Percentiles rank a stretch among this genome's conserved stretches.
Conservation (phyloP, 2,113 vertebrate species). For the Fregetta grallaria region DNA sequence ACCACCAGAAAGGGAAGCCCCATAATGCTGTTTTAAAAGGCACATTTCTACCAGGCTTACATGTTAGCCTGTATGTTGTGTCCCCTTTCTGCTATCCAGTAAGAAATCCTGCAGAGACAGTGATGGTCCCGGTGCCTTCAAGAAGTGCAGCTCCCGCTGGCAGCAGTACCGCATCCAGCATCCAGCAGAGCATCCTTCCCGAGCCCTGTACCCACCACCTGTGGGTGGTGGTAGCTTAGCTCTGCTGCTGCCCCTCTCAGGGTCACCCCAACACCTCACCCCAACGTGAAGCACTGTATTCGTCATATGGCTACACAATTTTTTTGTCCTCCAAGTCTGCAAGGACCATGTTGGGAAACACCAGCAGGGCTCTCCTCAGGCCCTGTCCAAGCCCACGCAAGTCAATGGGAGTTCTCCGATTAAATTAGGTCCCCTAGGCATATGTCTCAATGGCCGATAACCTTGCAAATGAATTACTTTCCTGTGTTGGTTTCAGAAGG, state of each 20-base stretch:
- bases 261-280: not conserved
- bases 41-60: not conserved
- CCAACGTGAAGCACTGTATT: not conserved
- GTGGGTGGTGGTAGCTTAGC: not conserved
- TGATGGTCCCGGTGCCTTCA: not conserved
- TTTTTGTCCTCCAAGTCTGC: not conserved
- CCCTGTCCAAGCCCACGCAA: not conserved
- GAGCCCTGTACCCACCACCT: not conserved
- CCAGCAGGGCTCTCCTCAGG: not conserved
- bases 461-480: conserved; percentile 24
- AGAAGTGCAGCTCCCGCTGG: not conserved
- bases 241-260: not conserved
- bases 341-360: not conserved
- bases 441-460: not conserved
- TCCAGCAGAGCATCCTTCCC: conserved; percentile 12
- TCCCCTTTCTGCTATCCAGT: not conserved
- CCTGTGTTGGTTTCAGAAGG: not conserved
- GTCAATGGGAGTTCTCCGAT: conserved; percentile 4
- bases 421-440: conserved; percentile 13
- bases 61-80: not conserved
- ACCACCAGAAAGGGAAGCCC: not conserved
- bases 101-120: not conserved
- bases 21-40: not conserved
- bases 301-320: not conserved
- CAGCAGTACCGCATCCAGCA: not conserved